A percentile compares a stretch with the other conserved stretches of the same genome.
Conservation (phyloP, 1,140 invertebrate species). For the Mycetomoellerius zeteki region DNA sequence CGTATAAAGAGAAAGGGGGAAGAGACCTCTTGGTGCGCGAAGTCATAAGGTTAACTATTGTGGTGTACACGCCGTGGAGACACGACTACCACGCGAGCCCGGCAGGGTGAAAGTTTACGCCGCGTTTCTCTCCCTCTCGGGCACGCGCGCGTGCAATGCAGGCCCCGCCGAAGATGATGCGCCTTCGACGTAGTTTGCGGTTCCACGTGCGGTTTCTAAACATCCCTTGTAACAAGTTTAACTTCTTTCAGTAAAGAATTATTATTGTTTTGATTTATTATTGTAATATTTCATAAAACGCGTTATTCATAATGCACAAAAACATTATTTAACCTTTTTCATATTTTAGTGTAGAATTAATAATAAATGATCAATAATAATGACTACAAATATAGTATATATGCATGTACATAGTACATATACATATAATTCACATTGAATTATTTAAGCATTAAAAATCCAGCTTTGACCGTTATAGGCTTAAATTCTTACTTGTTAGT, state of each 20-base stretch:
- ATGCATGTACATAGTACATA: too few species aligned
- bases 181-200: slow-evolving; percentile 34
- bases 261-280: not conserved
- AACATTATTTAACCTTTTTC: not conserved
- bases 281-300: not conserved
- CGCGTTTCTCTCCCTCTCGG: slow-evolving; percentile 65
- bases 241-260: not conserved
- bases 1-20: slow-evolving; percentile 68
- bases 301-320: not conserved
- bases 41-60: slow-evolving; percentile 77
- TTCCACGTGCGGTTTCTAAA: not conserved
- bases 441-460: too few species aligned
- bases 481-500: too few species aligned
- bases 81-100: slow-evolving; percentile 70
- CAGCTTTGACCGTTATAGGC: too few species aligned
- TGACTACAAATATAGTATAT: too few species aligned
- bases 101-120: slow-evolving; percentile 75
- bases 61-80: slow-evolving; percentile 71
- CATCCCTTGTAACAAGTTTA: not conserved
- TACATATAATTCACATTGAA: too few species aligned
- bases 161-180: slow-evolving; percentile 53
- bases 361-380: too few species aligned
- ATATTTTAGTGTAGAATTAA: too few species aligned
- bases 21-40: slow-evolving; percentile 71
- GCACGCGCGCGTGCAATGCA: slow-evolving; percentile 46